Evolutionary conservation across 2,113 vertebrate species (phyloP).

Genomic region (Anhinga rufa): DNA sequence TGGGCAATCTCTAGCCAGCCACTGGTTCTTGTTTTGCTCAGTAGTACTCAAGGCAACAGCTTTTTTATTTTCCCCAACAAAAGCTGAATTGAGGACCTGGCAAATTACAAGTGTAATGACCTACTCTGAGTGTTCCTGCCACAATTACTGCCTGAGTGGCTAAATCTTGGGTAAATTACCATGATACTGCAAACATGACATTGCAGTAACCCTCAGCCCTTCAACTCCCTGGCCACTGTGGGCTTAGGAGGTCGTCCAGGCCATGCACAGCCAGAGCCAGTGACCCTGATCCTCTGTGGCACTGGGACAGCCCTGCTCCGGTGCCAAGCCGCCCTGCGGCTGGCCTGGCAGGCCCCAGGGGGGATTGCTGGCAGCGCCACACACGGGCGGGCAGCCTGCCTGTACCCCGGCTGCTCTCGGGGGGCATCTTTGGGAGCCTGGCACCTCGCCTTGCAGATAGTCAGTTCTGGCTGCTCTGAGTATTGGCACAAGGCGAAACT

Average conservation of each 20-base stretch:
- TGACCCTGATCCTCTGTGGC: neutral
- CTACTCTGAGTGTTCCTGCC: neutral
- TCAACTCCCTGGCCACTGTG: neutral
- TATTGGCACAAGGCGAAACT: neutral
- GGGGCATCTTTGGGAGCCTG: neutral
- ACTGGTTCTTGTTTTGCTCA: neutral
- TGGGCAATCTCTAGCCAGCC: neutral
- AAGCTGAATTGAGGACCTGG: neutral
- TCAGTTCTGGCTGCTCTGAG: neutral
- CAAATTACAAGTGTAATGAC: neutral
- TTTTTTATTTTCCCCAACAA: neutral
- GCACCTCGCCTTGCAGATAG: neutral
- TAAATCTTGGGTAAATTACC: neutral
- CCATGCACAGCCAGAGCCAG: neutral
- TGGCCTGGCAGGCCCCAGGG: neutral
- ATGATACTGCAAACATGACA: neutral
- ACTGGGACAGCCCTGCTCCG: neutral
- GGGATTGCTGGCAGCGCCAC: neutral
- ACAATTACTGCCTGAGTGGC: neutral
- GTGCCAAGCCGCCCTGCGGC: neutral
- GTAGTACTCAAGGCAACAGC: neutral
- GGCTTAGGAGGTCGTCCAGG: neutral
- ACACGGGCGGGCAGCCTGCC: neutral
- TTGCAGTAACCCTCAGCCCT: neutral
- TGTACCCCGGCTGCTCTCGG: fast-evolving